Evolutionary conservation across 1,140 invertebrate species (phyloP).

Genomic region (Andricus grossulariae): DNA sequence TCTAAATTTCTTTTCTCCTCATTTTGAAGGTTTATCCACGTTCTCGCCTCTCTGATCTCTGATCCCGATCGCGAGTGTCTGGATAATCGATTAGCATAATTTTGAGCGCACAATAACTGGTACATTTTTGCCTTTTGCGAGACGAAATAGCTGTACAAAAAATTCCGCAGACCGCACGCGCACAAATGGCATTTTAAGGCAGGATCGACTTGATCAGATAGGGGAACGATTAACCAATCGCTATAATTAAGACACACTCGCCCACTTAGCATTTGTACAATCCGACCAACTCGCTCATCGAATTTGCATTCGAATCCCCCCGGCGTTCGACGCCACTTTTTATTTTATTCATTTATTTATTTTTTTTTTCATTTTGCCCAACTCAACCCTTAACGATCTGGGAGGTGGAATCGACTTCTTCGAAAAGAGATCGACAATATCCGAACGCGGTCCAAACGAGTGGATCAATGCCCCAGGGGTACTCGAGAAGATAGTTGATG

Average conservation of each 20-base stretch:
- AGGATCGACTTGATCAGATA: slow-evolving; percentile 22
- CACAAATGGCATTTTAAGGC: slow-evolving; percentile 24
- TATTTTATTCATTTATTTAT: background rate
- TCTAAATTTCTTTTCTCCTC: too few species aligned
- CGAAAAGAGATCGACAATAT: slow-evolving; percentile 19
- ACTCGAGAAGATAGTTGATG: background rate
- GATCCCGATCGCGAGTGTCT: background rate
- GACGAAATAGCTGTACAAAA: slow-evolving; percentile 18
- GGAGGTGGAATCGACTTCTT: slow-evolving; percentile 16
- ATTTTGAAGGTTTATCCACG: too few species aligned
- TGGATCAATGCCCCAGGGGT: slow-evolving; percentile 6
- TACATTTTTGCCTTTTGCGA: background rate
- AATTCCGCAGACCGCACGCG: slow-evolving; percentile 18
- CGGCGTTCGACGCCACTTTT: slow-evolving; percentile 13
- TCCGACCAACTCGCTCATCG: slow-evolving; percentile 16
- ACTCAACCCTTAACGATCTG: slow-evolving; percentile 25
- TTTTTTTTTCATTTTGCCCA: background rate
- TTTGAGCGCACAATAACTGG: background rate
- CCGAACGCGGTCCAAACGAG: background rate
- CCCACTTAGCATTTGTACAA: slow-evolving; percentile 30
- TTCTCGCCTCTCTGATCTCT: too few species aligned
- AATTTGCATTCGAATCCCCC: slow-evolving; percentile 25
- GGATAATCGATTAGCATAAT: slow-evolving; percentile 19
- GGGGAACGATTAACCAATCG: slow-evolving; percentile 29
- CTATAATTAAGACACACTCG: slow-evolving; percentile 31